Evolutionary conservation across 2,888 invertebrate species (phyloP).

Genomic region (Portevinia maculata): DNA sequence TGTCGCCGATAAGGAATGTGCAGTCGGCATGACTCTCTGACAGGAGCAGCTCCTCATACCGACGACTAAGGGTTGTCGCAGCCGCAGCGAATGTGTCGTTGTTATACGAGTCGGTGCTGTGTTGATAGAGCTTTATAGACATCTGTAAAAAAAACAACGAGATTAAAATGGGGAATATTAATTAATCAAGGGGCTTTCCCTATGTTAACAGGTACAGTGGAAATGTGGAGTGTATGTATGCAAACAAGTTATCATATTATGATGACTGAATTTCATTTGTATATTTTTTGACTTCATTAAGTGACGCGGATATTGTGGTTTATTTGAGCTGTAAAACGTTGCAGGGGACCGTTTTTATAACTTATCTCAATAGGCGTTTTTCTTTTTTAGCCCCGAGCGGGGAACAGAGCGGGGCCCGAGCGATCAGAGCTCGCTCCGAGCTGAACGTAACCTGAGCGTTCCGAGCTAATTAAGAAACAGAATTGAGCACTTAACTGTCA

Average conservation of each 20-base stretch:
- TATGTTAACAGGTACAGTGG: not conserved
- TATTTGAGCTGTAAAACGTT: too few relatives aligned
- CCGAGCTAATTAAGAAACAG: too few relatives aligned
- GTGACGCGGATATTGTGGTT: too few relatives aligned
- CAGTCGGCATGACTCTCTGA: conserved; percentile 81
- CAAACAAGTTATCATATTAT: conserved; percentile 11
- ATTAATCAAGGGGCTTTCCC: conserved; percentile 7
- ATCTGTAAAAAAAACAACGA: conserved; percentile 65
- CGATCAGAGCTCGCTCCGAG: too few relatives aligned
- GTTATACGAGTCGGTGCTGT: conserved; percentile 10
- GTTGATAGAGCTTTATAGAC: conserved; percentile 61
- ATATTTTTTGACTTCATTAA: too few relatives aligned
- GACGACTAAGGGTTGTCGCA: conserved; percentile 76
- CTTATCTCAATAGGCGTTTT: too few relatives aligned
- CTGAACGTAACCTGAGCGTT: too few relatives aligned
- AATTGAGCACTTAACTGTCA: too few relatives aligned
- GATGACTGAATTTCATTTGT: too few relatives aligned
- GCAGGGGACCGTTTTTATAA: too few relatives aligned
- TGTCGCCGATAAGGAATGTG: conserved; percentile 79
- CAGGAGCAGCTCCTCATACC: conserved; percentile 79
- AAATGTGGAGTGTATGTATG: not conserved
- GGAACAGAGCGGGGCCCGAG: too few relatives aligned
- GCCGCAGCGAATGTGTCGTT: conserved; percentile 59
- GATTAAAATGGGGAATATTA: conserved; percentile 7
- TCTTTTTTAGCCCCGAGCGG: too few relatives aligned